A percentile compares a stretch with the other conserved stretches of the same genome.
Evolutionary conservation across 2,888 invertebrate genomes (phyloP).

Genomic region (Ophion obscuratus): DNA sequence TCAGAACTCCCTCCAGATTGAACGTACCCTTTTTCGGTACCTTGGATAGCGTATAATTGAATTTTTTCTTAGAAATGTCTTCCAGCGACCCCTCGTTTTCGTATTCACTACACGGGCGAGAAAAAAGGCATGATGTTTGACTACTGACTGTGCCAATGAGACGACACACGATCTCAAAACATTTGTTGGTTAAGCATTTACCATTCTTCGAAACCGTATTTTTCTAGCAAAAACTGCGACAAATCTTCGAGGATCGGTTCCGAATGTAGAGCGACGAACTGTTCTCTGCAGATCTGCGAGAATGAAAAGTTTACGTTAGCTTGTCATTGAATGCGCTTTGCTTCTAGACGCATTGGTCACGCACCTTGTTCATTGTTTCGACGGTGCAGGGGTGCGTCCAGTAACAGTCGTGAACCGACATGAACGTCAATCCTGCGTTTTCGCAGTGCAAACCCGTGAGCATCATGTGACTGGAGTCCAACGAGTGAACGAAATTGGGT

Average conservation of each 20-base stretch:
- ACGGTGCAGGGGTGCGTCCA: conserved; percentile 98
- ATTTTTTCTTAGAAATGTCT: conserved; percentile 42
- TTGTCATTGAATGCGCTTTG: background rate
- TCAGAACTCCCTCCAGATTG: conserved; percentile 89
- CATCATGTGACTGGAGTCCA: conserved; percentile 99
- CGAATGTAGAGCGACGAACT: conserved; percentile 98
- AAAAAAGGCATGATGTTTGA: conserved; percentile 34
- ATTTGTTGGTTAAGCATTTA: conserved; percentile 33
- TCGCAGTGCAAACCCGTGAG: conserved; percentile 96
- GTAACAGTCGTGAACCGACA: conserved; percentile 99
- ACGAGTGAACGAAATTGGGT: conserved; percentile 99
- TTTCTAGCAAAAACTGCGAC: conserved; percentile 89
- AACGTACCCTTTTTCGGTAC: conserved; percentile 92
- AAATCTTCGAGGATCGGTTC: conserved; percentile 96
- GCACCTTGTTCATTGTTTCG: conserved; percentile 94
- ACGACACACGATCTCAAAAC: background rate
- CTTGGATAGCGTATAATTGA: conserved; percentile 82
- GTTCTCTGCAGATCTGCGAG: conserved; percentile 95
- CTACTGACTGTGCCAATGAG: background rate
- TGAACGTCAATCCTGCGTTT: conserved; percentile 93
- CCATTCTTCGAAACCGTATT: conserved; percentile 84
- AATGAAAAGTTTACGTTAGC: conserved; percentile 39
- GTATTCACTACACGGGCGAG: conserved; percentile 84
- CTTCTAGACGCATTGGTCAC: conserved; percentile 8
- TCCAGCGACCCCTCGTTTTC: conserved; percentile 73